Conservation (phyloP, 2,113 vertebrate species). For the Bubo bubo region DNA sequence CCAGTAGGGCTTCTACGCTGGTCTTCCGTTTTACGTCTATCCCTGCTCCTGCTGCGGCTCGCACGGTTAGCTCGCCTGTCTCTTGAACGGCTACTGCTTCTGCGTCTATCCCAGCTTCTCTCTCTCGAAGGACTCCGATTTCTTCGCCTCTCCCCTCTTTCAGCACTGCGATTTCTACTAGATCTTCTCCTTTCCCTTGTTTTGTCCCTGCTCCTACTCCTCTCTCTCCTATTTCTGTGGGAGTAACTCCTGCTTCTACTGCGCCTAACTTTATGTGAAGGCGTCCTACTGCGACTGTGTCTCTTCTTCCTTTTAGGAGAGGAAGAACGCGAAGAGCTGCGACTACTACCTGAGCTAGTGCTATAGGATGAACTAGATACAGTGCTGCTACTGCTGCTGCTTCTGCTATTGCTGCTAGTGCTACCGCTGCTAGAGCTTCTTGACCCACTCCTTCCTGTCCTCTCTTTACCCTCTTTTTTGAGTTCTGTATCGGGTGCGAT, state of each 20-base stretch:
- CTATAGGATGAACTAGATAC: constrained; percentile 90
- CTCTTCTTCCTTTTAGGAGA: constrained; percentile 89
- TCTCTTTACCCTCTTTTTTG: constrained; percentile 85
- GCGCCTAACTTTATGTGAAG: constrained; percentile 79
- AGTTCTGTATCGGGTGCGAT: constrained; percentile 78
- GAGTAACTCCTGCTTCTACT: constrained; percentile 85
- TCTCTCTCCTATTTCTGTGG: constrained; percentile 79
- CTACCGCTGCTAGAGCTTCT: constrained; percentile 88
- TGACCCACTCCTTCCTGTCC: constrained; percentile 79
- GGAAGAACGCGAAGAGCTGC: constrained; percentile 87
- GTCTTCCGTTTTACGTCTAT: constrained; percentile 86
- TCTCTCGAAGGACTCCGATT: constrained; percentile 84
- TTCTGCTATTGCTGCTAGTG: constrained; percentile 83
- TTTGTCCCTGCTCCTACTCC: constrained; percentile 79
- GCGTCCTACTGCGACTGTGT: constrained; percentile 81
- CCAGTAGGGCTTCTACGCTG: constrained; percentile 79
- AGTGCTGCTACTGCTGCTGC: constrained; percentile 86
- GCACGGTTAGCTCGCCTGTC: constrained; percentile 85
- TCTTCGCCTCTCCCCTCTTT: constrained; percentile 78
- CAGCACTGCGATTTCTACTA: constrained; percentile 83
- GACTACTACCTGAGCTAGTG: constrained; percentile 88
- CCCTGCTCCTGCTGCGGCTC: constrained; percentile 90
- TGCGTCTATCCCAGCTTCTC: constrained; percentile 82
- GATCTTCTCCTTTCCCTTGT: constrained; percentile 81
- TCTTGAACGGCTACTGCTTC: constrained; percentile 85